A percentile compares a stretch with the other conserved stretches of the same genome.
phyloP scores from a whole-genome alignment of 2,113 vertebrate genomes.

The Nibea albiflora region DNA sequence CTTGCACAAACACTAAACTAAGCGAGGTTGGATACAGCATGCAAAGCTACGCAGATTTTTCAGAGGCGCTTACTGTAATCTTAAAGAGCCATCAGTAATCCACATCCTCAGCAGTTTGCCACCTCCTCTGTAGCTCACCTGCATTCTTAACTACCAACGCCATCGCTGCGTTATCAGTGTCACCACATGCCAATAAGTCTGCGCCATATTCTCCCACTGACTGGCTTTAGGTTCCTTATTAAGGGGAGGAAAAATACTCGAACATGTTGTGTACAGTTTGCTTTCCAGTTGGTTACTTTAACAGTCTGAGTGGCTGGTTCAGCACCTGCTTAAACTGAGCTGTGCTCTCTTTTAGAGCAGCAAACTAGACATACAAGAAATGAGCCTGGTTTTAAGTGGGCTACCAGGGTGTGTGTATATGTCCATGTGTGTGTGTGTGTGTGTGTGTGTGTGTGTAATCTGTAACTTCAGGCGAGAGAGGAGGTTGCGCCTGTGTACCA shows the following conservation, averaged over 20 bases:
- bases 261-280: background rate
- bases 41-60: slow-evolving; percentile 13
- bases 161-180: slow-evolving; percentile 11
- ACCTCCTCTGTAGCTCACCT: slow-evolving; percentile 25
- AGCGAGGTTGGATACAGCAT: background rate
- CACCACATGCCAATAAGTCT: slow-evolving; percentile 17
- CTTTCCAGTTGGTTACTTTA: slow-evolving; percentile 7
- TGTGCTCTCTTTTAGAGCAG: slow-evolving; percentile 17
- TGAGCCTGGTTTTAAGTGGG: slow-evolving; percentile 23
- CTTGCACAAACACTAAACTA: background rate
- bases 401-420: background rate
- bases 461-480: slow-evolving; percentile 42
- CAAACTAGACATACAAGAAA: slow-evolving; percentile 29
- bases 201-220: background rate
- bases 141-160: background rate
- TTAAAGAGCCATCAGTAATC: slow-evolving; percentile 35
- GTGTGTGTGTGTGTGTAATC: slow-evolving; percentile 10
- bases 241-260: background rate
- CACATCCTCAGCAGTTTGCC: slow-evolving; percentile 41
- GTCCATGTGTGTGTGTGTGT: background rate
- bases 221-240: background rate
- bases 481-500: slow-evolving; percentile 32
- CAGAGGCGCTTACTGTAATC: slow-evolving; percentile 11
- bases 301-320: background rate
- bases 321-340: background rate